Base-by-base conservation (phyloP, 2,888 invertebrate genomes). In the Oscheius sp. region DNA sequence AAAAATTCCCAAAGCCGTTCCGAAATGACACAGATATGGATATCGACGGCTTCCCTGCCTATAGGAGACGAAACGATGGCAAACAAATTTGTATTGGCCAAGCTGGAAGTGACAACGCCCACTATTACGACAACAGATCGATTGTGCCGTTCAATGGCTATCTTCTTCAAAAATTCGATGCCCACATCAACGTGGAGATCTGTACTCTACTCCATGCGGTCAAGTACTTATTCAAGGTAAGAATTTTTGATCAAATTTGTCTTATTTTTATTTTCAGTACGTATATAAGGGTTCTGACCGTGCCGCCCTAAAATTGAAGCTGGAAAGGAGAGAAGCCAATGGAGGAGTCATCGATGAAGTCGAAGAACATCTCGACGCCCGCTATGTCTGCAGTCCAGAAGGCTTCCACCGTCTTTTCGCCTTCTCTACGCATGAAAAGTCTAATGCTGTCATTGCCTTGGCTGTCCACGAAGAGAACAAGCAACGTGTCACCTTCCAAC, bases 131-230 rank as follows among this genome's bases (percentile, higher is more conserved):
- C 74, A 89, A 89, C 76, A 59, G 84, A 27, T 87, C 81, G 81
- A 85, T 89, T 7, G 89, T 89, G 9, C 89, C 89, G 0, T 89
- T 89, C 76, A 89, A 88, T 74, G 72, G 72, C 2, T 78, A 58
- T 45, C 76, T 88, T 2, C n/a, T 59, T 5, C 25, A 68, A 0
- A 72, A 74, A n/a, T 83, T 77, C 56, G 63, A 79, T 23, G 68
- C 68, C 12, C 87, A 88, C 72, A 74, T 86, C 35, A 86, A 86
- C 75, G 71, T 87, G n/a, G 85, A 86, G 58, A 27, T 80, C 74
- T 80, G 87, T 86, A 61, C 86, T 80, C 78, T 84, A 77, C 68
- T 84, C 16, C 77, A 80, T 29, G 73, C 78, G 0, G 73, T 73
- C 69, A 77, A 78, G 43, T 82, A 82, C 61, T 46, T 78, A 16